Conservation (phyloP, 1,140 invertebrate species). For the Drosophila lini region DNA sequence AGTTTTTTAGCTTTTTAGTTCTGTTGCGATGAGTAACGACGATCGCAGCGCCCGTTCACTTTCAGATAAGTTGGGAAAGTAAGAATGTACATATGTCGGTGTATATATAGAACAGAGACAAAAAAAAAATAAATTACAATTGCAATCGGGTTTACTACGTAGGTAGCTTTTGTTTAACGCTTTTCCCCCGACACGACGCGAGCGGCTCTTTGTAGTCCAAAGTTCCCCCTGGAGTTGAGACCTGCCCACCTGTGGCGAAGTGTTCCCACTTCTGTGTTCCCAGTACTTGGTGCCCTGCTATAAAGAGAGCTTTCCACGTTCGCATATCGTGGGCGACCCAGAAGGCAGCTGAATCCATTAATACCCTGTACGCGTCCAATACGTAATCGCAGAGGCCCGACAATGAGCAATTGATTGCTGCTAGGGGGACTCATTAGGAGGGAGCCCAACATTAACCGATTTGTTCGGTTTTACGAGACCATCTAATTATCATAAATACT, state of each 20-base stretch:
- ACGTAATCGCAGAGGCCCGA: conserved; percentile 37
- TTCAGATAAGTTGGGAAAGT: conserved; percentile 81
- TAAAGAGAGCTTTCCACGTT: conserved; percentile 36
- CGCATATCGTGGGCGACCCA: conserved; percentile 53
- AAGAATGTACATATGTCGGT: conserved; percentile 46
- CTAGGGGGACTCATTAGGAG: conserved; percentile 58
- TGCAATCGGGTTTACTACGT: conserved; percentile 67
- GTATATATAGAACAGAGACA: conserved; percentile 40
- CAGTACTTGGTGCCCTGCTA: conserved; percentile 14
- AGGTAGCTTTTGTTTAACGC: conserved; percentile 59
- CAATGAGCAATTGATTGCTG: conserved; percentile 32
- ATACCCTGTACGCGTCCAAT: conserved; percentile 15
- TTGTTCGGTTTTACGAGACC: conserved; percentile 56
- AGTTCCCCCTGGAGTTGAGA: conserved; percentile 36
- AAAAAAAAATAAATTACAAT: conserved; percentile 74
- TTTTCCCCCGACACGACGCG: conserved; percentile 27
- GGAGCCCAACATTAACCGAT: conserved; percentile 41
- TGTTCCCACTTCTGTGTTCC: conserved; percentile 4
- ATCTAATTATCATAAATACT: conserved; percentile 71
- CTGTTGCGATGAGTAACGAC: conserved; percentile 57
- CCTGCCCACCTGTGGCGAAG: conserved; percentile 37
- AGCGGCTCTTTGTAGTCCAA: conserved; percentile 52
- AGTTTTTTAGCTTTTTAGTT: conserved; percentile 33
- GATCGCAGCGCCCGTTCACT: conserved; percentile 67
- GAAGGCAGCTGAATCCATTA: conserved; percentile 19